These are phyloP conservation scores for Tupaia tana DNA, from an alignment of 2,113 vertebrate genomes.

Conservation along the genomic window DNA sequence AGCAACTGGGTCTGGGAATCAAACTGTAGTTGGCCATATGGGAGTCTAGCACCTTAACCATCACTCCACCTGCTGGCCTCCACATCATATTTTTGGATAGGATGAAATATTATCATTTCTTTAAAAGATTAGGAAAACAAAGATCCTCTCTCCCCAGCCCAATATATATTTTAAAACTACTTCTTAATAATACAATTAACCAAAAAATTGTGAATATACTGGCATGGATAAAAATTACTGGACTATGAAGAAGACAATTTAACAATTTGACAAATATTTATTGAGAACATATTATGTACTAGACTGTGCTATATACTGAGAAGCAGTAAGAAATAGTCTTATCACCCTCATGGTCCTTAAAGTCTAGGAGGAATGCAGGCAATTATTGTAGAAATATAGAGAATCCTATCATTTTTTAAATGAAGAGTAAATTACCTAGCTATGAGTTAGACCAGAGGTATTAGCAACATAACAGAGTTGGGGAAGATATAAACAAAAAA, in stretches of 20 bases:
- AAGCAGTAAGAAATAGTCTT: background rate
- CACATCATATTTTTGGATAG: background rate
- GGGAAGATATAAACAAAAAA: background rate
- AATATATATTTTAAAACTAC: background rate
- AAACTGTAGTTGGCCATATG: no score
- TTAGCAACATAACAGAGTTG: background rate
- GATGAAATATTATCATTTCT: background rate
- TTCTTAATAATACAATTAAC: background rate
- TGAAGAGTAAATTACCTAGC: background rate
- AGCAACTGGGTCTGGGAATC: no score
- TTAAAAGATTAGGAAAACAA: conserved; percentile 14
- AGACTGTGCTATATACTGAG: background rate
- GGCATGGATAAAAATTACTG: background rate
- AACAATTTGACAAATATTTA: background rate
- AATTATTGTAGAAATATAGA: background rate
- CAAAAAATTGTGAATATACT: background rate
- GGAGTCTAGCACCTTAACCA: no score
- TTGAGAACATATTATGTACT: background rate
- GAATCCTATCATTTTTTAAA: background rate
- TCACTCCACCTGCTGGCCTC: no score
- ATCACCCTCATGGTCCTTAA: background rate
- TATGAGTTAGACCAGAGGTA: background rate
- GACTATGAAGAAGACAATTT: background rate
- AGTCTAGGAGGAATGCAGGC: background rate
- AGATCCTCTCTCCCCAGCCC: background rate